phyloP scores from a whole-genome alignment of 2,113 vertebrate genomes.

The Ciconia stormi region DNA sequence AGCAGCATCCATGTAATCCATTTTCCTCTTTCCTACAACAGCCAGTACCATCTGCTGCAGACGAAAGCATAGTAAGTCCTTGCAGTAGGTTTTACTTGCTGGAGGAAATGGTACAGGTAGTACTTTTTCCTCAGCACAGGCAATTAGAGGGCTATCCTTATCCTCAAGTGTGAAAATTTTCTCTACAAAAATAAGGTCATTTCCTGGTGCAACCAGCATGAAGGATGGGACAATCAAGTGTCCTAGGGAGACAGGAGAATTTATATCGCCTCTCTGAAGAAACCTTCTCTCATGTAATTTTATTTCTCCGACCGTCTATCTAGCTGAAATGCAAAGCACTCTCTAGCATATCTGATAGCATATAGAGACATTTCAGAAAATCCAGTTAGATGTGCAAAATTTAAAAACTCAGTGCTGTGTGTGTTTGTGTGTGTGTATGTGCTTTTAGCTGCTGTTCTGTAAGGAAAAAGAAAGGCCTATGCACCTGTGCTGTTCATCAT shows the following conservation, averaged over 20 bases:
- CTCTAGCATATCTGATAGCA: neutral
- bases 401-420: neutral
- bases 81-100: neutral
- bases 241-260: neutral
- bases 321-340: neutral
- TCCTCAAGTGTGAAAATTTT: neutral
- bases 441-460: neutral
- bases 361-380: neutral
- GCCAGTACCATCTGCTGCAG: constrained; percentile 4
- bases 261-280: neutral
- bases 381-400: neutral
- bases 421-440: neutral
- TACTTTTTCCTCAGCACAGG: neutral
- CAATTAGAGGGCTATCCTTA: neutral
- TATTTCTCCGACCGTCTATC: neutral
- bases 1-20: constrained; percentile 51
- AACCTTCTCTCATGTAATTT: neutral
- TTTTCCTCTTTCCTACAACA: constrained; percentile 28
- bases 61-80: neutral
- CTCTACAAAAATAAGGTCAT: neutral
- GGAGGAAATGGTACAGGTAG: neutral
- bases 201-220: neutral
- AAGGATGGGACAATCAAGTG: neutral
- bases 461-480: neutral
- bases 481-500: neutral